A percentile compares a stretch with the other conserved stretches of the same genome.
Conservation (phyloP, 92 coral and sea anemone genomes). For the Desmophyllum pertusum region DNA sequence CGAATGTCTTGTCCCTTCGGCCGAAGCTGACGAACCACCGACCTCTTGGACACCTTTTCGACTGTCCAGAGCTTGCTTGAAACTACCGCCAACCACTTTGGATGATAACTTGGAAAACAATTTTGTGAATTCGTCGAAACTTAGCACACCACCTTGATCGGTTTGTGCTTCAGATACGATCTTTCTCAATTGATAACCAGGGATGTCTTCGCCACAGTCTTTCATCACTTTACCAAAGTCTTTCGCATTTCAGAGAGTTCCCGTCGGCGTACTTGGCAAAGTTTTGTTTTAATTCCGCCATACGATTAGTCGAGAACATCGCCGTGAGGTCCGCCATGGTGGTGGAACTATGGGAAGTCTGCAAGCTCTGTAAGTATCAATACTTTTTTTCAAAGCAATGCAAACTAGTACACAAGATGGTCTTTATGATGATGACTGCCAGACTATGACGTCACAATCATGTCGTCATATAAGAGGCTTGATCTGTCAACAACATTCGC, state of each 20-base stretch:
- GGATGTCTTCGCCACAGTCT: conserved; percentile 87
- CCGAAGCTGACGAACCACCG: conserved; percentile 79
- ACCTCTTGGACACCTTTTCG: conserved; percentile 75
- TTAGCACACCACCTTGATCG: conserved; percentile 69
- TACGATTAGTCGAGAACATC: conserved; percentile 76
- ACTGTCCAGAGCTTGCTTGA: conserved; percentile 79
- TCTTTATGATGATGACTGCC: background rate
- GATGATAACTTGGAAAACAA: conserved; percentile 79
- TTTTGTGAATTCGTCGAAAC: conserved; percentile 75
- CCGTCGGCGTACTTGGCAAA: conserved; percentile 81
- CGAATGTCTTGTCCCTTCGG: conserved; percentile 94
- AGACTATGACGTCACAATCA: conserved; percentile 14
- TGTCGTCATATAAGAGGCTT: background rate
- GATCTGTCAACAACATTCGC: background rate
- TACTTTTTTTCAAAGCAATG: background rate
- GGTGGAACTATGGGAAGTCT: background rate
- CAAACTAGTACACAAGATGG: background rate
- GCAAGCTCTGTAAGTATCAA: conserved; percentile 37
- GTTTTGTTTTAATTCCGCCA: conserved; percentile 80
- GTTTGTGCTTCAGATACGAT: conserved; percentile 66
- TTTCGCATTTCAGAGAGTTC: conserved; percentile 55
- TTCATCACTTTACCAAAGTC: conserved; percentile 85
- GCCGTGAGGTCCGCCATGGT: conserved; percentile 65
- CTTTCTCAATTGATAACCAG: conserved; percentile 86
- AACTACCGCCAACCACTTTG: conserved; percentile 85